These are phyloP conservation scores for Solenopsis invicta DNA, from an alignment of 1,140 invertebrate species.

Conservation along the genomic window DNA sequence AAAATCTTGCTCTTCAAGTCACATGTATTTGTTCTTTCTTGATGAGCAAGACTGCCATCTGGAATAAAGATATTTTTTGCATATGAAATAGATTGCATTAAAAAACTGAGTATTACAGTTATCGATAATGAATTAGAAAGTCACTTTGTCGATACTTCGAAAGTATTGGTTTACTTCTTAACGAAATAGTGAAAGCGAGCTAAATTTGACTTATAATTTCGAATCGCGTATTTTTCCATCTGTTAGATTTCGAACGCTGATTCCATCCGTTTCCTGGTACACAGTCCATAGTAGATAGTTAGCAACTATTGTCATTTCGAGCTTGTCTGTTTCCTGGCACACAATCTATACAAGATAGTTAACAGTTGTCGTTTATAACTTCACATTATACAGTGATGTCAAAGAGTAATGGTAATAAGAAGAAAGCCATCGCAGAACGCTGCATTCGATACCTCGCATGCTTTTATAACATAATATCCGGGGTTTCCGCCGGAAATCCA, in stretches of 20 bases:
- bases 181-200: not conserved
- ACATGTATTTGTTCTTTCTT: not conserved
- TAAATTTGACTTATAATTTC: not conserved
- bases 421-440: not conserved
- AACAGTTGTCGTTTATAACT: not conserved
- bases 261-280: not conserved
- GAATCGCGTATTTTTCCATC: not conserved
- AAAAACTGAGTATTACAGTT: not conserved
- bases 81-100: not conserved
- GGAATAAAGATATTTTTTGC: not conserved
- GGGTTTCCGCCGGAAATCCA: slow-evolving; percentile 6
- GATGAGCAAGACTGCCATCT: not conserved
- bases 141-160: not conserved
- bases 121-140: not conserved
- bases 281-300: not conserved
- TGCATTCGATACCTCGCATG: not conserved
- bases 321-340: not conserved
- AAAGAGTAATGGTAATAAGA: not conserved
- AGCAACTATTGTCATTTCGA: not conserved
- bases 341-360: not conserved
- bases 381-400: not conserved
- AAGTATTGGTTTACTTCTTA: not conserved
- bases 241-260: not conserved
- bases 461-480: slow-evolving; percentile 31
- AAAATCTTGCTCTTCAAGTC: slow-evolving; percentile 5